These are phyloP conservation scores for Mellilla xanthometata DNA, from an alignment of 2,888 invertebrate genomes.

Conservation along the genomic window DNA sequence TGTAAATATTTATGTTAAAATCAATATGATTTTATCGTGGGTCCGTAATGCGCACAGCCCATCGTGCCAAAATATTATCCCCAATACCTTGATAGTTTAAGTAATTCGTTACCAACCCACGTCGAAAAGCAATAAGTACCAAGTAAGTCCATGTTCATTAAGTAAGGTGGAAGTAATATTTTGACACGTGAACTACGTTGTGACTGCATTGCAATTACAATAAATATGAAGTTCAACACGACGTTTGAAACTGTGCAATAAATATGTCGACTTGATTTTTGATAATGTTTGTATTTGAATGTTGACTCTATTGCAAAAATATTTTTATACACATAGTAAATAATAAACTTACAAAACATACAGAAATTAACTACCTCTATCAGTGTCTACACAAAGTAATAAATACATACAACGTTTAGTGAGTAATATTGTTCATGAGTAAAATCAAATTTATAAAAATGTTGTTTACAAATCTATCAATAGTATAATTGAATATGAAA, in stretches of 20 bases:
- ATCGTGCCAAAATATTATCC: constrained; percentile 47
- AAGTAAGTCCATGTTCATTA: constrained; percentile 1
- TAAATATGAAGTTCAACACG: constrained; percentile 41
- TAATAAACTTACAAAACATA: constrained; percentile 50
- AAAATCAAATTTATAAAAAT: constrained; percentile 7
- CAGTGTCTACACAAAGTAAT: constrained; percentile 45
- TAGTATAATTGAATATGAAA: constrained; percentile 35
- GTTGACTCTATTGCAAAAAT: constrained; percentile 80
- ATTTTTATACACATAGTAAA: constrained; percentile 77
- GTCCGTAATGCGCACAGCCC: constrained; percentile 40
- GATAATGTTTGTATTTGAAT: constrained; percentile 80
- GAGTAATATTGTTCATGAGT: constrained; percentile 10
- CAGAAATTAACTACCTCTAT: constrained; percentile 76
- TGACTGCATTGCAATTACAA: constrained; percentile 44
- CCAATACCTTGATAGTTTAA: not conserved
- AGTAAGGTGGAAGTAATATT: constrained; percentile 4
- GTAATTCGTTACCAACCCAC: not conserved
- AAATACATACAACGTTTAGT: too few species aligned
- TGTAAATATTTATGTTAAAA: constrained; percentile 60
- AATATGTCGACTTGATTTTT: constrained; percentile 72
- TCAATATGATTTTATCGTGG: constrained; percentile 48
- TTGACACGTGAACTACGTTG: constrained; percentile 26
- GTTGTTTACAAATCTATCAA: constrained; percentile 22
- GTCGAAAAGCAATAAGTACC: not conserved
- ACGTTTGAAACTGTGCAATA: constrained; percentile 62